Evolutionary conservation across 2,797 vertebrate genomes (phyloP).

Genomic region (Poeciliopsis presidionis): DNA sequence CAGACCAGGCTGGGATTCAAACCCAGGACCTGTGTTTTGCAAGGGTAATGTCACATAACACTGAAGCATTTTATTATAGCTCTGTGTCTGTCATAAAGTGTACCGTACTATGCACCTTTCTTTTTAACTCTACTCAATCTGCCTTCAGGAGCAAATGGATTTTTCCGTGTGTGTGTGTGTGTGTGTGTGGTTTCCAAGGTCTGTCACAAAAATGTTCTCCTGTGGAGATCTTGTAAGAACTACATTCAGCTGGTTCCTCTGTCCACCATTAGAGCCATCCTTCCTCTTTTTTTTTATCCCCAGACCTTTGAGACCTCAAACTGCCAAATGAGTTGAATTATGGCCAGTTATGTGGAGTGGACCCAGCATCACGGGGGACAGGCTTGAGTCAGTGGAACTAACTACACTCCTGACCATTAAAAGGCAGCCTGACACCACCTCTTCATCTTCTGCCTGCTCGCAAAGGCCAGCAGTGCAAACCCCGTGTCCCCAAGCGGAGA

Average conservation of each 20-base stretch:
- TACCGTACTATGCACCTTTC: conserved; percentile 26
- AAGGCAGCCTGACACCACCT: conserved; percentile 82
- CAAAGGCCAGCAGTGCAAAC: conserved; percentile 70
- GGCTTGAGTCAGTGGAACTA: conserved; percentile 81
- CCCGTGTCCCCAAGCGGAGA: conserved; percentile 66
- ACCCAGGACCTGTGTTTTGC: neutral
- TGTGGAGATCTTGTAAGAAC: conserved; percentile 75
- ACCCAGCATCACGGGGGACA: conserved; percentile 77
- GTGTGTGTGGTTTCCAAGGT: conserved; percentile 66
- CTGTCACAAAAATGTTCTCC: conserved; percentile 78
- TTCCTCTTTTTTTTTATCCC: conserved; percentile 69
- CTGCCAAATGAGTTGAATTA: conserved; percentile 87
- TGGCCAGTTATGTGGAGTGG: conserved; percentile 84
- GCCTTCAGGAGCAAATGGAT: conserved; percentile 68
- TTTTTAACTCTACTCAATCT: conserved; percentile 37
- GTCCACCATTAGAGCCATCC: conserved; percentile 81
- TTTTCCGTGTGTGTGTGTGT: neutral
- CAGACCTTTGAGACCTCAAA: conserved; percentile 83
- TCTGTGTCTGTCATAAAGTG: conserved; percentile 3
- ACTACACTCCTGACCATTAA: conserved; percentile 86
- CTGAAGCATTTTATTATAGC: conserved; percentile 6
- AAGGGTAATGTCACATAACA: neutral
- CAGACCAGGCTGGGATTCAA: neutral
- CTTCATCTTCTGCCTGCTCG: conserved; percentile 82
- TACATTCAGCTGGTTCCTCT: conserved; percentile 75